A percentile compares a stretch with the other conserved stretches of the same genome.
These are phyloP conservation scores for Chydorus sphaericus DNA, from an alignment of 2,888 invertebrate species.

Conservation along the genomic window DNA sequence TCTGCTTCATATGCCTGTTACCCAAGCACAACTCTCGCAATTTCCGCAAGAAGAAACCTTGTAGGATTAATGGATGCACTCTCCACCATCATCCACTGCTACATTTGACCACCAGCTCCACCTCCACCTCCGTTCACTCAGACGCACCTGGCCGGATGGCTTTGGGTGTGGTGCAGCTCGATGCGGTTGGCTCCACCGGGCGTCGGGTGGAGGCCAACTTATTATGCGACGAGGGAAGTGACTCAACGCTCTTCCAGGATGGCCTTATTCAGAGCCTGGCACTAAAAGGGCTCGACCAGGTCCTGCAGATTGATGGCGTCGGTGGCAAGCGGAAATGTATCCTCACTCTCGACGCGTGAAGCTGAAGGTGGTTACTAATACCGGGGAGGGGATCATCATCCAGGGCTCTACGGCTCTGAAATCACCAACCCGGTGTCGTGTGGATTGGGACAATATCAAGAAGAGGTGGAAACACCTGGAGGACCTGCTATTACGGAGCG, in stretches of 20 bases:
- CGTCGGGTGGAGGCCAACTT: neutral
- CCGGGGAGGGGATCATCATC: neutral
- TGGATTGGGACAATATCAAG: neutral
- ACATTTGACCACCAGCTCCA: no score
- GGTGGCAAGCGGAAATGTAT: neutral
- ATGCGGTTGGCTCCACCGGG: neutral
- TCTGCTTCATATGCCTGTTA: slow-evolving; percentile 1
- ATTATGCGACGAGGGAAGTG: slow-evolving; percentile 7
- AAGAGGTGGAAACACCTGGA: neutral
- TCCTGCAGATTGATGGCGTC: neutral
- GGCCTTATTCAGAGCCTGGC: neutral
- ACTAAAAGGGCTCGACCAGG: neutral
- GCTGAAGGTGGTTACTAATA: neutral
- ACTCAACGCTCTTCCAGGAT: neutral
- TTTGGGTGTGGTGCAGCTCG: neutral
- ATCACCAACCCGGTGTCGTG: neutral
- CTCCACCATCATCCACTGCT: neutral
- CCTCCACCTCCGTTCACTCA: neutral
- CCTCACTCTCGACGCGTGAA: neutral
- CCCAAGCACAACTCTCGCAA: neutral
- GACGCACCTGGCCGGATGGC: neutral
- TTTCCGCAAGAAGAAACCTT: neutral
- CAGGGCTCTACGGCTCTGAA: neutral
- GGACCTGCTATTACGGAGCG: neutral
- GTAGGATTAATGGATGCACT: slow-evolving; percentile 1